A percentile compares a stretch with the other conserved stretches of the same genome.
These are phyloP conservation scores for Actinemys pallida DNA, from an alignment of 2,113 vertebrate species.

Conservation along the genomic window DNA sequence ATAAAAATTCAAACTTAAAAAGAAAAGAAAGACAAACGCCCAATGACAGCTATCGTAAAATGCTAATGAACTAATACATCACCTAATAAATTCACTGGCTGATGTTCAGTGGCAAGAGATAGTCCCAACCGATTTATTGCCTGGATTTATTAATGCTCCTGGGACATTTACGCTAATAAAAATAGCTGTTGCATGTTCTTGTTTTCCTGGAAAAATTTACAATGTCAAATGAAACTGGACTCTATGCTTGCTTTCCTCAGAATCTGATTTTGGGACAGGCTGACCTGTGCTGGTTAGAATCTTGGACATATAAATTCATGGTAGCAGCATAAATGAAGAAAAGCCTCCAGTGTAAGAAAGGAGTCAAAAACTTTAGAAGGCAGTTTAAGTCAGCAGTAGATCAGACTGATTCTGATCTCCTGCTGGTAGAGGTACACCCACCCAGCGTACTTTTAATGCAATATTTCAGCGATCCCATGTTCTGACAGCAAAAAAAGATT, in stretches of 20 bases:
- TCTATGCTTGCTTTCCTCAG: not conserved
- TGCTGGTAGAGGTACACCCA: not conserved
- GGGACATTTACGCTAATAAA: not conserved
- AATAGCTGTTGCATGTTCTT: not conserved
- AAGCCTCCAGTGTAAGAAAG: rapidly evolving
- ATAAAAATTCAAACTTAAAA: not conserved
- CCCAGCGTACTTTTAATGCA: not conserved
- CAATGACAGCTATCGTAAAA: not conserved
- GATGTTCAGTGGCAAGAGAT: not conserved
- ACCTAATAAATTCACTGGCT: conserved; percentile 8
- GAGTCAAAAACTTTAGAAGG: not conserved
- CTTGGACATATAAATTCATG: not conserved
- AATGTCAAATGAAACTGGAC: not conserved
- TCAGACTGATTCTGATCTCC: not conserved
- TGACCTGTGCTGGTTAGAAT: not conserved
- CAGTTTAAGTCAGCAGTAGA: not conserved
- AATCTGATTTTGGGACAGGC: conserved; percentile 20
- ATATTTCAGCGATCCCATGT: not conserved
- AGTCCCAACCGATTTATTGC: conserved; percentile 22
- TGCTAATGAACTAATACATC: not conserved
- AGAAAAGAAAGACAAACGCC: not conserved
- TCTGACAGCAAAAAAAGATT: not conserved
- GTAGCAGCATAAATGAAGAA: not conserved
- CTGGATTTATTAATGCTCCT: not conserved
- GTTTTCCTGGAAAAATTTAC: not conserved